A percentile compares a stretch with the other conserved stretches of the same genome.
Evolutionary conservation across 2,113 vertebrate genomes (phyloP).

Genomic region (Muntiacus muntjak): DNA sequence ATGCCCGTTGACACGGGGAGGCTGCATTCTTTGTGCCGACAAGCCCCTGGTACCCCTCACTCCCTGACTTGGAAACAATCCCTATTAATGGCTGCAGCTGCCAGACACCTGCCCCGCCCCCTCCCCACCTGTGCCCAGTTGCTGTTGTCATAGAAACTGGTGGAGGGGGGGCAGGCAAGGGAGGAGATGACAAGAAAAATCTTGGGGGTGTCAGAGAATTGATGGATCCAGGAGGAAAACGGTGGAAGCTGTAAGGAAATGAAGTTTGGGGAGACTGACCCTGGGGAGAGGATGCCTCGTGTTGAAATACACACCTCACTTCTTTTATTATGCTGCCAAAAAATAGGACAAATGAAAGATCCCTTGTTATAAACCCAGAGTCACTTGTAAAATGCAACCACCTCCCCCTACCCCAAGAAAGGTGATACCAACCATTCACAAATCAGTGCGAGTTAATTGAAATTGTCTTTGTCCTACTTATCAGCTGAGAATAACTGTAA

Average conservation of each 20-base stretch:
- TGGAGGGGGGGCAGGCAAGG: background rate
- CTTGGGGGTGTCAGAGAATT: background rate
- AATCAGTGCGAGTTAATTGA: background rate
- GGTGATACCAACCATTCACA: background rate
- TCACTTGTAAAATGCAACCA: background rate
- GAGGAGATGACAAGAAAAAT: background rate
- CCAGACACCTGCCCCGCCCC: fast-evolving
- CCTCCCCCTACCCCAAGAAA: background rate
- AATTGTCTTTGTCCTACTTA: background rate
- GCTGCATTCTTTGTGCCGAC: background rate
- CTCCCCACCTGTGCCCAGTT: background rate
- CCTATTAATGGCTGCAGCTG: background rate
- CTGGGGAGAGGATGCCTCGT: background rate
- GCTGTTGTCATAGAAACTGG: background rate
- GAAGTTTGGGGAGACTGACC: background rate
- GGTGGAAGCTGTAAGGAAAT: background rate
- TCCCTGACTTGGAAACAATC: background rate
- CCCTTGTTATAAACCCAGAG: background rate
- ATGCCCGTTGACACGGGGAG: fast-evolving
- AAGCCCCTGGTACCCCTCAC: background rate
- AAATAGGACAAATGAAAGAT: constrained; percentile 3
- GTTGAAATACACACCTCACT: background rate
- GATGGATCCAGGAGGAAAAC: background rate
- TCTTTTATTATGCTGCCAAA: background rate
- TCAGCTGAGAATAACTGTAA: background rate